Conservation (phyloP, 2,888 invertebrate genomes). For the Harpalus rufipes region DNA sequence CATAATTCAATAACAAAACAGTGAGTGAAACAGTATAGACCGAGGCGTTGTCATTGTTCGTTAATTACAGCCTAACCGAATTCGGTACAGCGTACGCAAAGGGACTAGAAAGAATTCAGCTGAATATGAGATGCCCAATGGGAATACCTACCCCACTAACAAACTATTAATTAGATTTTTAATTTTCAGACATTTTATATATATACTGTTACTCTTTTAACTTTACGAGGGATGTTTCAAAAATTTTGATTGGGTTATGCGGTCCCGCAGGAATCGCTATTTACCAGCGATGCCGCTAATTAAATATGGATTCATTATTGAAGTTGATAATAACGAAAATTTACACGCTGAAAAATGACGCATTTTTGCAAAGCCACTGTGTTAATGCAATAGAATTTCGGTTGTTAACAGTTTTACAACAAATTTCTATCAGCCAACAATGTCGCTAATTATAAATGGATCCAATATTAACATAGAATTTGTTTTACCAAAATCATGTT, state of each 20-base stretch:
- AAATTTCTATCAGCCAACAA: neutral
- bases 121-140: slow-evolving; percentile 56
- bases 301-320: slow-evolving; percentile 53
- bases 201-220: slow-evolving; percentile 48
- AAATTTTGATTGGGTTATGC: slow-evolving; percentile 42
- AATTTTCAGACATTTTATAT: slow-evolving; percentile 53
- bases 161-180: slow-evolving; percentile 62
- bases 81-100: slow-evolving; percentile 32
- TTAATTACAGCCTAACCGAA: slow-evolving; percentile 53
- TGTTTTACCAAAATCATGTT: neutral
- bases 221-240: slow-evolving; percentile 39
- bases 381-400: neutral
- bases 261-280: slow-evolving; percentile 4
- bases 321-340: slow-evolving; percentile 47
- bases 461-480: neutral
- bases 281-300: slow-evolving; percentile 34
- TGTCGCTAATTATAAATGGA: neutral
- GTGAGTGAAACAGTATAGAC: slow-evolving; percentile 21
- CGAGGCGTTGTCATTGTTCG: slow-evolving; percentile 46
- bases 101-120: slow-evolving; percentile 50
- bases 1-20: slow-evolving; percentile 58
- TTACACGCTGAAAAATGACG: neutral
- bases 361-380: neutral
- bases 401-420: neutral
- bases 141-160: slow-evolving; percentile 39